Evolutionary conservation across 2,888 invertebrate genomes (phyloP), one percentile per base, ranked within the genome.

Genomic region (Protonemura montana): DNA sequence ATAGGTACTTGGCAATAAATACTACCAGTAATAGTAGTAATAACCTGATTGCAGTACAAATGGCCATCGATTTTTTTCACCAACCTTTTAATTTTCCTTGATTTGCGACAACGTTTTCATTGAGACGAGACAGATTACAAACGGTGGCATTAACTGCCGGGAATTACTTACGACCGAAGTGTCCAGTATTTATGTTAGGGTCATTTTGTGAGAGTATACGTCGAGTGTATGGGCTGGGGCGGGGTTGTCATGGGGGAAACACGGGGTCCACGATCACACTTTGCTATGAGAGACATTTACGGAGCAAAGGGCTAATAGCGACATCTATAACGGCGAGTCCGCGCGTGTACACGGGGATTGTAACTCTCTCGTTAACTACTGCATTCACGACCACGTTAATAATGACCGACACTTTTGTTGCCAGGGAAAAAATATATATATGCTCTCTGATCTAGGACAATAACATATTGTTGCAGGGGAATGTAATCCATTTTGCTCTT

Each of bases 301-400:
- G 28, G 76, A 28, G 84, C 84, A 84, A 84, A 84, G 82, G 80
- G 83, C 87, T 87, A 87, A 87, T 86, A 84, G 85, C 87, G 87
- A 87, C 87, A 86, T 87, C 86, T 87, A 86, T 86, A 87, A 86
- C 76, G 29, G 26, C 25, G 27, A 35, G 35, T 35, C 35, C 35
- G 35, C 10, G 30, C 35, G 27, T 82, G 82, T 82, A 29, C 81
- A 29, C 81, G 81, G 28, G 30, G 27, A 81, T 10, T 29, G 81
- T 84, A 59, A 84, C 28, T 77, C 85, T 76, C 59, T 27, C 30
- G 42, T 81, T 86, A 86, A 86, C 86, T 59, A 82, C 86, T 80
- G 28, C 35, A 85, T 85, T 28, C 82, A 83, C 76, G 81, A 42
- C 85, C 30, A 82, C 85, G 82, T 42, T 85, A 59, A 85, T 85